Conservation (phyloP, 2,113 vertebrate species). For the Leucoraja erinaceus region DNA sequence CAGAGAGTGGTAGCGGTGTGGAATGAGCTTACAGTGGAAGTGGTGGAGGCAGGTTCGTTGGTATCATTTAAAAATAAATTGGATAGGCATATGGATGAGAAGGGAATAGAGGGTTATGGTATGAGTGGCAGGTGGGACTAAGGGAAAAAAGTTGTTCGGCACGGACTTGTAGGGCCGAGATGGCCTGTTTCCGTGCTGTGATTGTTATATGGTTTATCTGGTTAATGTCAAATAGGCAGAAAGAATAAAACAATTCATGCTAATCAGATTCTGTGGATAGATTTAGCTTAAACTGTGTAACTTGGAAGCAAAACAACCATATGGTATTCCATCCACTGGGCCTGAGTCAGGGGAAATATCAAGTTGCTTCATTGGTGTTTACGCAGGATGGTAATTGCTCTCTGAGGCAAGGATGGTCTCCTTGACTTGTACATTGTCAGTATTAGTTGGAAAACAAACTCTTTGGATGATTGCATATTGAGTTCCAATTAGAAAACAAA, state of each 20-base stretch:
- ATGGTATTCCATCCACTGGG: not conserved
- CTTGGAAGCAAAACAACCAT: conserved; percentile 16
- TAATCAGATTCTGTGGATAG: not conserved
- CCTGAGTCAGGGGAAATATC: not conserved
- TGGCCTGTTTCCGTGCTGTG: too few relatives aligned
- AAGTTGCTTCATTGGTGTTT: not conserved
- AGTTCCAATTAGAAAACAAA: not conserved
- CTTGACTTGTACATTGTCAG: not conserved
- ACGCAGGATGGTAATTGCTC: conserved; percentile 3
- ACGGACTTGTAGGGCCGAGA: too few relatives aligned
- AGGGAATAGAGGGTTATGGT: too few relatives aligned
- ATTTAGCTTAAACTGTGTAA: not conserved
- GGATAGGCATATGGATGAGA: too few relatives aligned
- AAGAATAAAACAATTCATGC: not conserved
- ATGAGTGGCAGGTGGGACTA: too few relatives aligned
- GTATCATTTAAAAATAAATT: too few relatives aligned
- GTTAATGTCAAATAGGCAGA: not conserved
- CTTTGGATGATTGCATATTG: not conserved
- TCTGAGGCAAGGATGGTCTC: not conserved
- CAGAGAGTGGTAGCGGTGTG: too few relatives aligned
- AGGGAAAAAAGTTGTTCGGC: too few relatives aligned
- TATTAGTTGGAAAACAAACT: not conserved
- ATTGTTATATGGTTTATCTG: too few relatives aligned
- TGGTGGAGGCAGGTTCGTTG: too few relatives aligned
- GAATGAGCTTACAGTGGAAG: too few relatives aligned